These are phyloP conservation scores for Schizotus pectinicornis DNA, from an alignment of 2,888 invertebrate species.

Conservation along the genomic window DNA sequence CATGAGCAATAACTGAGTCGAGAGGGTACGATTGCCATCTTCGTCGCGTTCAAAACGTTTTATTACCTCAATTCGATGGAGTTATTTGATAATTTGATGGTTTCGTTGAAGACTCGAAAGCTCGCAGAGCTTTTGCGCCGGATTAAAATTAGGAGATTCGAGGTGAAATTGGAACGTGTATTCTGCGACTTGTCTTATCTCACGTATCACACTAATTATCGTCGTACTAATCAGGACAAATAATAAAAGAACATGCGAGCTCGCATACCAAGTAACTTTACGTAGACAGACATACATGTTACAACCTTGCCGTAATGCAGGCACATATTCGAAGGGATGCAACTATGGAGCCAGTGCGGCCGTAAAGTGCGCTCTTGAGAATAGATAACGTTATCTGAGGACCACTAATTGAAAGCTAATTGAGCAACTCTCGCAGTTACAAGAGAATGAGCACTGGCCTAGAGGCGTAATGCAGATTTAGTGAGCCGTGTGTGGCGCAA, in stretches of 20 bases:
- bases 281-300: constrained; percentile 34
- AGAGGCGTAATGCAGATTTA: constrained; percentile 55
- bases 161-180: constrained; percentile 24
- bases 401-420: constrained; percentile 60
- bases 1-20: constrained; percentile 45
- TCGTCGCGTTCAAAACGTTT: no score
- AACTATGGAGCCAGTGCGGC: constrained; percentile 25
- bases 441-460: constrained; percentile 51
- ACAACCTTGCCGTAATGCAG: constrained; percentile 25
- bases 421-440: constrained; percentile 58
- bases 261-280: constrained; percentile 47
- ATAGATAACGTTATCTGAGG: constrained; percentile 58
- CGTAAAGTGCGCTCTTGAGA: constrained; percentile 50
- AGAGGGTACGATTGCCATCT: constrained; percentile 6
- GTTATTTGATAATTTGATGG: no score
- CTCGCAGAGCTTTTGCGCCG: no score
- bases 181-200: constrained; percentile 44
- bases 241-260: constrained; percentile 52
- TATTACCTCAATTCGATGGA: no score
- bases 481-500: constrained; percentile 53
- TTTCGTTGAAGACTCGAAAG: no score
- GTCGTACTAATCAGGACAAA: constrained; percentile 51
- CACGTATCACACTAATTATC: constrained; percentile 53
- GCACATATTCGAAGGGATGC: constrained; percentile 33
- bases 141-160: not conserved